phyloP scores from a whole-genome alignment of 2,113 vertebrate species.

The Ciconia stormi region DNA sequence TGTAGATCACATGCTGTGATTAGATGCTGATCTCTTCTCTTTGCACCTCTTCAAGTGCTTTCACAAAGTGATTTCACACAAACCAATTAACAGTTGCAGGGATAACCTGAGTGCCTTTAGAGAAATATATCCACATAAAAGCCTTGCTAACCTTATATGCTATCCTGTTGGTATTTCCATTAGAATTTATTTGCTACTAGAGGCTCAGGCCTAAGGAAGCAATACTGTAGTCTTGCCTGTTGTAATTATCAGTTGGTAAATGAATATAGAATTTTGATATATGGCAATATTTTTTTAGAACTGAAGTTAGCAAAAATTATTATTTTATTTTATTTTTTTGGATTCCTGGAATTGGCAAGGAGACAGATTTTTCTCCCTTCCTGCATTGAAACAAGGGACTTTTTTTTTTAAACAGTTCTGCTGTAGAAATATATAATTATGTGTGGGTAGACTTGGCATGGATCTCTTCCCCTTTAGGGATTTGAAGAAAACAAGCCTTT shows the following conservation, averaged over 20 bases:
- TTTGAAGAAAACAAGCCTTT: conserved; percentile 53
- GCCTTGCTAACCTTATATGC: neutral
- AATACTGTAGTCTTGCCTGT: neutral
- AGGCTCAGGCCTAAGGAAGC: neutral
- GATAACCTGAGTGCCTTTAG: neutral
- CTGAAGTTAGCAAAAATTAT: neutral
- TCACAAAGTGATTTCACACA: neutral
- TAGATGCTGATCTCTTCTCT: neutral
- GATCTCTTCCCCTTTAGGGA: conserved; percentile 40
- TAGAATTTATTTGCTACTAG: neutral
- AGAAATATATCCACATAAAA: neutral
- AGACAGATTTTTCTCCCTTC: neutral
- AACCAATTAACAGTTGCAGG: neutral
- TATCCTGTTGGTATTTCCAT: neutral
- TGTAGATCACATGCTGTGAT: neutral
- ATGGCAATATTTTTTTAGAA: neutral
- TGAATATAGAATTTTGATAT: neutral
- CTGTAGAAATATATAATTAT: conserved; percentile 47
- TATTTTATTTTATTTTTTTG: neutral
- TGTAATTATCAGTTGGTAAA: neutral
- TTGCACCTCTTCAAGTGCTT: neutral
- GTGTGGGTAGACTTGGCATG: conserved; percentile 51
- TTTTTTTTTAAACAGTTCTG: neutral
- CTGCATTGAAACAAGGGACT: neutral
- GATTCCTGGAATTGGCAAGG: neutral